Conservation (phyloP, 2,888 invertebrate species). For the Coelopa pilipes region DNA sequence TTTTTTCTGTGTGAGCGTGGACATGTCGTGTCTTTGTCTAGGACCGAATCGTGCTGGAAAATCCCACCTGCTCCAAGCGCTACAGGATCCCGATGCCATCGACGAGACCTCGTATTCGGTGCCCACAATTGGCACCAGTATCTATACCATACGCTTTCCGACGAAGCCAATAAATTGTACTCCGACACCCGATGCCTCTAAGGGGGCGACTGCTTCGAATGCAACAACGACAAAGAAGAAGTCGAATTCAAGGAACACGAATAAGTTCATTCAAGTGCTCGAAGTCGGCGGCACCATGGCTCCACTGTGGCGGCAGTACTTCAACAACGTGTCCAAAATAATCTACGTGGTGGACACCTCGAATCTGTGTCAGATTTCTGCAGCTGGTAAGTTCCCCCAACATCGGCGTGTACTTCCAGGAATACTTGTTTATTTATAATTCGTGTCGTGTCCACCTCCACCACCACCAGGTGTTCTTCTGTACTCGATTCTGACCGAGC, state of each 20-base stretch:
- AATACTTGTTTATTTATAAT: neutral
- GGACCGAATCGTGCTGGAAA: conserved; percentile 86
- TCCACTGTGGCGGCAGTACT: conserved; percentile 83
- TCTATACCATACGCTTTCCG: conserved; percentile 74
- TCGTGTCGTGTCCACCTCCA: no score
- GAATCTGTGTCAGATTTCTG: conserved; percentile 86
- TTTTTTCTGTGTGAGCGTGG: no score
- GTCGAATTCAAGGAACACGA: neutral
- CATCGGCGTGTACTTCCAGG: neutral
- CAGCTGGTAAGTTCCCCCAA: conserved; percentile 70
- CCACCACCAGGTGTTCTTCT: conserved; percentile 75
- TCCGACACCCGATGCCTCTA: conserved; percentile 41
- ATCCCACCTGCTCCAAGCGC: conserved; percentile 79
- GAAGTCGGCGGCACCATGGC: conserved; percentile 87
- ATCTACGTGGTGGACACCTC: conserved; percentile 86
- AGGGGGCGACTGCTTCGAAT: conserved; percentile 13
- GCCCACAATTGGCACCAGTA: conserved; percentile 82
- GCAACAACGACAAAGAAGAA: conserved; percentile 28
- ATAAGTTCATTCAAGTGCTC: conserved; percentile 70
- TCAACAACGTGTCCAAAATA: conserved; percentile 74
- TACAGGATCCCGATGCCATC: conserved; percentile 76
- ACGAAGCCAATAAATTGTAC: conserved; percentile 49
- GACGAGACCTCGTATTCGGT: conserved; percentile 83
- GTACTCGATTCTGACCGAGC: conserved; percentile 81
- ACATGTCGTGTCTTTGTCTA: conserved; percentile 68